These are phyloP conservation scores for Adelognathus sp. DNA, from an alignment of 2,888 invertebrate genomes.

Conservation along the genomic window DNA sequence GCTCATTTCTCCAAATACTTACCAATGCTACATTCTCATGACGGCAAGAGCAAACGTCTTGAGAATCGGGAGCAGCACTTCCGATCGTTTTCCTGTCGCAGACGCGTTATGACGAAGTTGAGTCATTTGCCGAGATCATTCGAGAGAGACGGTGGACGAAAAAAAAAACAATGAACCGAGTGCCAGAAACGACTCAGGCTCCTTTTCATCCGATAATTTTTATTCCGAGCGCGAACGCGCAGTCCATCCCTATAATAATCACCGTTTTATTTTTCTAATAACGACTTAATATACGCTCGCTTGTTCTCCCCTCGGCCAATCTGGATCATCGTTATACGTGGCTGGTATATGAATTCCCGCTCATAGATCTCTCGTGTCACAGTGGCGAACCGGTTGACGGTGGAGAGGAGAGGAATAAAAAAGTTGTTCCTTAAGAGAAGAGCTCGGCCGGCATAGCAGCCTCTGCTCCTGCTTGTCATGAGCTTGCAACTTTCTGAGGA, in stretches of 20 bases:
- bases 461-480: neutral
- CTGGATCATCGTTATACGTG: slow-evolving; percentile 39
- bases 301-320: slow-evolving; percentile 12
- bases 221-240: slow-evolving; percentile 31
- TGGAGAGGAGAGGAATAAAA: slow-evolving; percentile 26
- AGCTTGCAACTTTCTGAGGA: slow-evolving; percentile 10
- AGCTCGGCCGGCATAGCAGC: slow-evolving; percentile 2
- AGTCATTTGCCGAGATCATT: neutral
- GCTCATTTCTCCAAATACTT: too few relatives aligned
- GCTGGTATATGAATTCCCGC: slow-evolving; percentile 18
- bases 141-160: neutral
- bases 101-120: neutral
- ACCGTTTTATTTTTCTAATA: slow-evolving; percentile 56
- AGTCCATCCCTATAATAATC: slow-evolving; percentile 35
- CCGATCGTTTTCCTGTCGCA: neutral
- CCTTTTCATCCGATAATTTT: slow-evolving; percentile 30
- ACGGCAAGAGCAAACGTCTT: too few relatives aligned
- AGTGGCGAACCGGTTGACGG: slow-evolving; percentile 48
- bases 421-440: slow-evolving; percentile 26
- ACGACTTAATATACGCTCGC: slow-evolving; percentile 52
- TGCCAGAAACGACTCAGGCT: slow-evolving; percentile 1
- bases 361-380: slow-evolving; percentile 35
- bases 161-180: neutral
- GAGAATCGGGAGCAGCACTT: neutral
- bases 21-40: too few relatives aligned